Percentiles rank a stretch among this genome's conserved stretches.
Evolutionary conservation across 1,140 invertebrate species (phyloP).

Genomic region (Lepidurus arcticus): DNA sequence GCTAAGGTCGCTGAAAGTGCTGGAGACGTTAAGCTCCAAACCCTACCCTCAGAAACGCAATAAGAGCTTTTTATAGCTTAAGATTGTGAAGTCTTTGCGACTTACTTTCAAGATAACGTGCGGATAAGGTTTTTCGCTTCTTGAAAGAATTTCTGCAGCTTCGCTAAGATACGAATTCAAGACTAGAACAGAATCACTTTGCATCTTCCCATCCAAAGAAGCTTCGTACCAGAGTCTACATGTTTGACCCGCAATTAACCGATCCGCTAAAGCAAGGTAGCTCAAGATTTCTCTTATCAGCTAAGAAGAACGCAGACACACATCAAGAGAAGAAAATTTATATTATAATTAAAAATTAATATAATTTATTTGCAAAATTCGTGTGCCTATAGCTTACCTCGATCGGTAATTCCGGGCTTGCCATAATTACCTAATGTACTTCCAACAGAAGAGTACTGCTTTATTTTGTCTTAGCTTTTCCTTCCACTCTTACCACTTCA

Average conservation of each 20-base stretch:
- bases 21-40: constrained; percentile 52
- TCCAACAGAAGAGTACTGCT: not conserved
- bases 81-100: not conserved
- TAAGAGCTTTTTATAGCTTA: not conserved
- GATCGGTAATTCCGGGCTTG: not conserved
- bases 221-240: constrained; percentile 55
- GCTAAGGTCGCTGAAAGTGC: constrained; percentile 41
- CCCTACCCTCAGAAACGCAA: constrained; percentile 40
- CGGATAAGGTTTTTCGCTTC: constrained; percentile 40
- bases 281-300: not conserved
- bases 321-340: not conserved
- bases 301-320: not conserved
- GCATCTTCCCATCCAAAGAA: constrained; percentile 51
- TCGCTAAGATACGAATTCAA: constrained; percentile 51
- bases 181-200: constrained; percentile 50
- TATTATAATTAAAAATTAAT: not conserved
- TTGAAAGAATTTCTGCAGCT: constrained; percentile 48
- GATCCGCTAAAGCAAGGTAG: not conserved
- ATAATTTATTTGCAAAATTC: not conserved
- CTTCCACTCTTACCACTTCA: not conserved
- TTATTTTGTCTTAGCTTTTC: not conserved
- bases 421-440: not conserved
- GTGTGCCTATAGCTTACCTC: not conserved
- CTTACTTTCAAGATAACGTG: not conserved
- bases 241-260: constrained; percentile 51